phyloP scores from a whole-genome alignment of 2,888 invertebrate species.

The Pelosia muscerda region DNA sequence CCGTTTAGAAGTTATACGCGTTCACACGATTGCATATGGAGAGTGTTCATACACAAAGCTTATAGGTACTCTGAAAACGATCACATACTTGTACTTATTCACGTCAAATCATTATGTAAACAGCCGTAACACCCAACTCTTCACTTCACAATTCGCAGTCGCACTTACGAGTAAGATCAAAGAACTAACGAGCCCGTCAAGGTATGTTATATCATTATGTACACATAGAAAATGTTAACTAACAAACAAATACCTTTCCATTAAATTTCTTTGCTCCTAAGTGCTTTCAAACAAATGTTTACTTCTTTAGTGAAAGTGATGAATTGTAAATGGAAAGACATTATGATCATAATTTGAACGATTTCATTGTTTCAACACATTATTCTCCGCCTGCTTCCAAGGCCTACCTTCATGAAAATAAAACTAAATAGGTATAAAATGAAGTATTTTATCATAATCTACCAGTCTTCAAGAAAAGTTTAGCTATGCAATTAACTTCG shows the following conservation, averaged over 20 bases:
- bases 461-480: neutral
- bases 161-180: neutral
- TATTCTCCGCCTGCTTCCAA: neutral
- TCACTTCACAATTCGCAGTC: neutral
- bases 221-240: neutral
- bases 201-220: constrained; percentile 4
- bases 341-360: neutral
- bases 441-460: neutral
- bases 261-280: constrained; percentile 13
- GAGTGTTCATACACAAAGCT: too few relatives aligned
- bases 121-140: neutral
- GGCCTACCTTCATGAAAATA: neutral
- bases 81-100: neutral
- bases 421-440: neutral
- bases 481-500: neutral
- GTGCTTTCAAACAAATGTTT: constrained; percentile 13
- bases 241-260: constrained; percentile 7
- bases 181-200: neutral
- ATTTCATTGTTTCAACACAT: neutral
- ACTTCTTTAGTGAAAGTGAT: constrained; percentile 13
- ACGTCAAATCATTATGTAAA: neutral
- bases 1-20: too few relatives aligned
- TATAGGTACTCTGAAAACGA: neutral
- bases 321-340: neutral
- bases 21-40: too few relatives aligned